Conservation (phyloP, 2,113 vertebrate genomes). For the Pseudorasbora parva region DNA sequence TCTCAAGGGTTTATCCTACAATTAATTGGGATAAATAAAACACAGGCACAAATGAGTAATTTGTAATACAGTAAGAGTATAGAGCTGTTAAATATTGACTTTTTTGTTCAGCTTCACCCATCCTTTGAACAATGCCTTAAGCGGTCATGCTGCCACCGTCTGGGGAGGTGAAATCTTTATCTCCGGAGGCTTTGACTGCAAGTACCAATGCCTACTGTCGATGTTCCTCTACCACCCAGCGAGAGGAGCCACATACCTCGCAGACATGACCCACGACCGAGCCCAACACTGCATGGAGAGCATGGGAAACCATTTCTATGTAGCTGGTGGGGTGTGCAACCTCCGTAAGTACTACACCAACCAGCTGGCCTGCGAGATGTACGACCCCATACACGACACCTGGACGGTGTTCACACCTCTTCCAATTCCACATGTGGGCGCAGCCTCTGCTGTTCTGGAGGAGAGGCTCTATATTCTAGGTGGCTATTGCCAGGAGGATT, state of each 20-base stretch:
- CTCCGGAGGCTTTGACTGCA: slow-evolving; percentile 76
- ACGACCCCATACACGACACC: slow-evolving; percentile 59
- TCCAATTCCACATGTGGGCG: slow-evolving; percentile 71
- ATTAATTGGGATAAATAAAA: background rate
- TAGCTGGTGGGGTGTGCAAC: slow-evolving; percentile 73
- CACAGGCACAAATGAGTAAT: background rate
- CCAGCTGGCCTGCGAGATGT: slow-evolving; percentile 73
- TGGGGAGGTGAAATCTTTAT: slow-evolving; percentile 69
- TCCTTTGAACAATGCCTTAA: slow-evolving; percentile 70
- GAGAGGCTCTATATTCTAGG: slow-evolving; percentile 75
- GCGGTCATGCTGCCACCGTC: slow-evolving; percentile 68
- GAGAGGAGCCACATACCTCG: slow-evolving; percentile 66
- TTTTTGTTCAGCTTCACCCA: slow-evolving; percentile 63
- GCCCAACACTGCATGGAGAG: slow-evolving; percentile 78
- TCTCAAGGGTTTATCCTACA: background rate
- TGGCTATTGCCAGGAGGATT: slow-evolving; percentile 76
- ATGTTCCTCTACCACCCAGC: slow-evolving; percentile 73
- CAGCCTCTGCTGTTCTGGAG: slow-evolving; percentile 73
- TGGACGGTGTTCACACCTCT: slow-evolving; percentile 68
- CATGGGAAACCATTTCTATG: slow-evolving; percentile 66
- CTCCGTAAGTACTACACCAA: slow-evolving; percentile 71
- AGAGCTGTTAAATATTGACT: background rate
- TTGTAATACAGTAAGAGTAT: too few species aligned
- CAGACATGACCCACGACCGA: slow-evolving; percentile 70
- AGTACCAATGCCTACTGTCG: slow-evolving; percentile 72